Conservation (phyloP, 2,113 vertebrate genomes). For the Spheniscus mendiculus region DNA sequence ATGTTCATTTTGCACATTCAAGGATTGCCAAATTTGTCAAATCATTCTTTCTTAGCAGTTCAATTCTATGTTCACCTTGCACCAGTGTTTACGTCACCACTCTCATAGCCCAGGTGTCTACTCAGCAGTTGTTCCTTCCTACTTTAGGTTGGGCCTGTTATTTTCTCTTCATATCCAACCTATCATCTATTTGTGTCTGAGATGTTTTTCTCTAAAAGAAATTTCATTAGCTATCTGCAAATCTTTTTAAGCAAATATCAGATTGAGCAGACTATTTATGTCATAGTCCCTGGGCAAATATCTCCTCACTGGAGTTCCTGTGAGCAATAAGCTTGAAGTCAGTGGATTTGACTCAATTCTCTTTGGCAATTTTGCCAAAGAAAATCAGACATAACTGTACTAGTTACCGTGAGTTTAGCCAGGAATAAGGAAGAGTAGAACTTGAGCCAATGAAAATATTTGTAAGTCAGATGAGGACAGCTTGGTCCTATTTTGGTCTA, state of each 20-base stretch:
- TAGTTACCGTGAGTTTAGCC: neutral
- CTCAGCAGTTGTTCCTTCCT: neutral
- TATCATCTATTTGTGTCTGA: neutral
- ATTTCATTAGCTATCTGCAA: neutral
- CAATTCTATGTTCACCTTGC: neutral
- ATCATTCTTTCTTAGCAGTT: neutral
- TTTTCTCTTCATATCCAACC: neutral
- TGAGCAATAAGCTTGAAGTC: neutral
- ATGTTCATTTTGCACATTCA: neutral
- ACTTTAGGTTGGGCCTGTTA: neutral
- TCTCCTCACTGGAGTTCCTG: neutral
- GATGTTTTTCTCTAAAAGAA: neutral
- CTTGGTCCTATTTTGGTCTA: neutral
- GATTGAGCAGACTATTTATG: neutral
- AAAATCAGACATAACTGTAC: neutral
- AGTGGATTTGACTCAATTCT: neutral
- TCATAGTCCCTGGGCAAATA: neutral
- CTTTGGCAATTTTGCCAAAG: neutral
- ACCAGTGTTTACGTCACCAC: neutral
- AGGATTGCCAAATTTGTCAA: neutral
- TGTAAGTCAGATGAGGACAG: neutral
- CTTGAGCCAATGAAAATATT: neutral
- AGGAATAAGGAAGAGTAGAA: neutral
- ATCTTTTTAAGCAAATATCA: neutral
- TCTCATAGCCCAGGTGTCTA: neutral